Conservation (phyloP, 2,888 invertebrate genomes). For the Caenorhabditis angaria region DNA sequence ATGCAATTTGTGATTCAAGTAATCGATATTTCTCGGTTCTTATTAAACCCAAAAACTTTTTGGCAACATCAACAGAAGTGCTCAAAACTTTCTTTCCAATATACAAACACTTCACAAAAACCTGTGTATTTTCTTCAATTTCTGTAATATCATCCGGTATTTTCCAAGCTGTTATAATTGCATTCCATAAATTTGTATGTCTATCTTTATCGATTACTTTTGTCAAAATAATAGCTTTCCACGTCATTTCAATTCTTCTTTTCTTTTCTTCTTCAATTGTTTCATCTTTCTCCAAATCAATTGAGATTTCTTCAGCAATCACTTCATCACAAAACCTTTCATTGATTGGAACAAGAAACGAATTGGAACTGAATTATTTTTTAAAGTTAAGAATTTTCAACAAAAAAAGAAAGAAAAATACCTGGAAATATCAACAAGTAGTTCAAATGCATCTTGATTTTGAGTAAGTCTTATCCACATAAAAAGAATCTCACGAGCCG, state of each 20-base stretch:
- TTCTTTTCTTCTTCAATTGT: conserved; percentile 11
- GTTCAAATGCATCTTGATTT: conserved; percentile 26
- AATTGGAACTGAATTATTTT: background rate
- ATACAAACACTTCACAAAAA: conserved; percentile 13
- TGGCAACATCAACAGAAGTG: conserved; percentile 17
- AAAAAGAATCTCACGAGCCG: conserved; percentile 21
- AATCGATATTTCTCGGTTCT: conserved; percentile 35
- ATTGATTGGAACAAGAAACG: background rate
- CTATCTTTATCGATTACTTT: conserved; percentile 33
- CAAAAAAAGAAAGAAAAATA: background rate
- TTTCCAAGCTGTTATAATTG: conserved; percentile 28
- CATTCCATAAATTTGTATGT: conserved; percentile 17
- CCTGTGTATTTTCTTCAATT: background rate
- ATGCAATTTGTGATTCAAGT: conserved; percentile 26
- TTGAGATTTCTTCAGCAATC: conserved; percentile 20
- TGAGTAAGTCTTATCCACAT: conserved; percentile 22
- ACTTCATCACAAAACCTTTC: conserved; percentile 35
- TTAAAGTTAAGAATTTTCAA: background rate
- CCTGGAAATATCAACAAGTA: conserved; percentile 25
- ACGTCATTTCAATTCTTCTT: conserved; percentile 18
- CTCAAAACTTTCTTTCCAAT: conserved; percentile 20
- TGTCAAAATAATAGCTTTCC: conserved; percentile 34
- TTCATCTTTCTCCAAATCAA: conserved; percentile 10
- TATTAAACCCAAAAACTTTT: conserved; percentile 21
- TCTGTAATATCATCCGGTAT: conserved; percentile 12